A percentile compares a stretch with the other conserved stretches of the same genome.
Evolutionary conservation across 2,113 vertebrate genomes (phyloP).

Genomic region (Esox niger): DNA sequence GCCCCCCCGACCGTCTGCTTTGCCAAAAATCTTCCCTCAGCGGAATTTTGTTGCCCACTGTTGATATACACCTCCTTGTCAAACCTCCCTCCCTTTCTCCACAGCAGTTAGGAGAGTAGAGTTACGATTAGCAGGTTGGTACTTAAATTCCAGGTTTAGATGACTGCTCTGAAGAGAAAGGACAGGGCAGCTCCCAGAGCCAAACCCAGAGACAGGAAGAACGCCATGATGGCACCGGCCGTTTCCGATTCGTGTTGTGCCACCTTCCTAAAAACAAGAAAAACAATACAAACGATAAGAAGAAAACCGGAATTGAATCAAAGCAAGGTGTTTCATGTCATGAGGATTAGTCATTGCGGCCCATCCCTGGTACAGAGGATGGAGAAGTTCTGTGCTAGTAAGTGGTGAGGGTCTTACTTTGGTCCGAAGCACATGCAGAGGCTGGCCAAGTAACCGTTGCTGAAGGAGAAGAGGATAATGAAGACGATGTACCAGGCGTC

Average conservation of each 20-base stretch:
- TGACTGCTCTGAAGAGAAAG: conserved; percentile 77
- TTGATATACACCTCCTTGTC: too few species aligned
- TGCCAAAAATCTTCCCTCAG: too few species aligned
- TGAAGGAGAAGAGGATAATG: conserved; percentile 90
- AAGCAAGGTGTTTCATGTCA: background rate
- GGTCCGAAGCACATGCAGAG: conserved; percentile 98
- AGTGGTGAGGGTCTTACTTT: conserved; percentile 76
- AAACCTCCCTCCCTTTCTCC: background rate
- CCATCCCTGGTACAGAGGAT: background rate
- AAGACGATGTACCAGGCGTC: conserved; percentile 92
- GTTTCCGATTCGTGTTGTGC: conserved; percentile 85
- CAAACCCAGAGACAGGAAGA: conserved; percentile 92
- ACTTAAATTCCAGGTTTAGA: conserved; percentile 65
- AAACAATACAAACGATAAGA: background rate
- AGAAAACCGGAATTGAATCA: too few species aligned
- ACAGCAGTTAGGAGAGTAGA: background rate
- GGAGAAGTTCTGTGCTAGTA: background rate
- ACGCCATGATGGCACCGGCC: conserved; percentile 92
- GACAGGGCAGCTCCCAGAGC: conserved; percentile 85
- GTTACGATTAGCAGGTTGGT: background rate
- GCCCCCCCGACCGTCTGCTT: too few species aligned
- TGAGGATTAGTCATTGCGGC: too few species aligned
- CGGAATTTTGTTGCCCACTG: too few species aligned
- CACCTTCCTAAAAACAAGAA: conserved; percentile 82
- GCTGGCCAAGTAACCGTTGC: conserved; percentile 96